Evolutionary conservation across 2,888 invertebrate genomes (phyloP), one percentile per base, ranked within the genome.

Genomic region (Hydroisotoma schaefferi): DNA sequence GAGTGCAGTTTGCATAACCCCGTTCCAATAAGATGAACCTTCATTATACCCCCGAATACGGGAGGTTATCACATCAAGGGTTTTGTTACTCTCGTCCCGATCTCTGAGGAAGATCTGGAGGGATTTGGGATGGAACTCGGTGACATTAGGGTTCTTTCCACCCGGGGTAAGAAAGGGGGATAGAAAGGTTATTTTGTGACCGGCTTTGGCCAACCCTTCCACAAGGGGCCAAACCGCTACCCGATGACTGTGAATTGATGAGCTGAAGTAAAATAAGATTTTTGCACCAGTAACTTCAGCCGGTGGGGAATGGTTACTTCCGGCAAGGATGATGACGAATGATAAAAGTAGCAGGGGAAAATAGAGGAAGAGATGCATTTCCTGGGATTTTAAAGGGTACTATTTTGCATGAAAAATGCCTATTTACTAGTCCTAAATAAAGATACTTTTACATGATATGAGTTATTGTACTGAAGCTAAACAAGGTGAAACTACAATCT

Each of bases 211-310:
- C 27, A 68, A 52, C 48, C 58, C 60, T 43, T 63, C 61, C 0
- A 68, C 65, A 2, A 68, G 27, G 10, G 70, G 67, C 70, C 67
- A 70, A 8, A 65, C 65, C 6, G 66, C 48, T 10, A 70, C 40
- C 53, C 61, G 56, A 33, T 67, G 64, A 46, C 65, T 65, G 53
- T 67, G 66, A 10, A 62, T 60, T 20, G 65, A 66, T 25, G 63
- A 59, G 2, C 60, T 67, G 47, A 67, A 67, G 55, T 61, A 69
- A 52, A 69, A 65, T 4, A 69, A 53, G 29, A 69, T 67, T 55
- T 62, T 63, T 44, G 63, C 67, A 37, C 66, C 53, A 1, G 49
- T 28, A 1, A 22, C 29, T 57, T 40, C 29, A 27, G 18, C 15
- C 40, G n/a, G n/a, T n/a, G n/a, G n/a, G n/a, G n/a, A n/a, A n/a